phyloP scores from a whole-genome alignment of 2,113 vertebrate species.

The Cercopithecus mona region DNA sequence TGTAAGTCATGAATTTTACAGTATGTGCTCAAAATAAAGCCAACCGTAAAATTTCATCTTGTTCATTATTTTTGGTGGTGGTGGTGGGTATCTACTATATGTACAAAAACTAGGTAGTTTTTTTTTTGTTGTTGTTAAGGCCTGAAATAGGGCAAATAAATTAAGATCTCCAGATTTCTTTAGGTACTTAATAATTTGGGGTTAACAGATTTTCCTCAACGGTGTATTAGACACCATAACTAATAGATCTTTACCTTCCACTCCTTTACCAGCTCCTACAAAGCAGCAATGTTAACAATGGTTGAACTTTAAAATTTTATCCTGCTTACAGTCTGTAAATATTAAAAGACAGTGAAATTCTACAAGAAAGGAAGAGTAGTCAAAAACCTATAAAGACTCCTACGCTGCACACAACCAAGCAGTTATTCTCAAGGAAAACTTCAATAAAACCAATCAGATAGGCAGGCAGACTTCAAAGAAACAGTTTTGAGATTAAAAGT shows the following conservation, averaged over 20 bases:
- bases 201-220: background rate
- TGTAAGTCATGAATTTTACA: background rate
- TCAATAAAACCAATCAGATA: background rate
- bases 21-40: background rate
- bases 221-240: background rate
- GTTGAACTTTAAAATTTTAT: background rate
- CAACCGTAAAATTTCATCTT: slow-evolving; percentile 33
- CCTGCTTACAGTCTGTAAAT: background rate
- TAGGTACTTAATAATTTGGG: slow-evolving; percentile 26
- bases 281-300: background rate
- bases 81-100: background rate
- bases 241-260: background rate
- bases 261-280: background rate
- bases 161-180: slow-evolving; percentile 7
- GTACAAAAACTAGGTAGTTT: background rate
- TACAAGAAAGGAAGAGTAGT: background rate
- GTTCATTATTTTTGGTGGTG: background rate
- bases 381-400: background rate
- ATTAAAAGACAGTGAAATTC: background rate
- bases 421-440: background rate
- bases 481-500: background rate
- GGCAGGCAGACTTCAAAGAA: background rate
- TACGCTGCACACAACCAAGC: background rate
- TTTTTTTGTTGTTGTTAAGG: background rate
- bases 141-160: background rate